These are phyloP conservation scores for Simalia tracyae DNA, from an alignment of 2,797 vertebrate genomes.

Conservation along the genomic window DNA sequence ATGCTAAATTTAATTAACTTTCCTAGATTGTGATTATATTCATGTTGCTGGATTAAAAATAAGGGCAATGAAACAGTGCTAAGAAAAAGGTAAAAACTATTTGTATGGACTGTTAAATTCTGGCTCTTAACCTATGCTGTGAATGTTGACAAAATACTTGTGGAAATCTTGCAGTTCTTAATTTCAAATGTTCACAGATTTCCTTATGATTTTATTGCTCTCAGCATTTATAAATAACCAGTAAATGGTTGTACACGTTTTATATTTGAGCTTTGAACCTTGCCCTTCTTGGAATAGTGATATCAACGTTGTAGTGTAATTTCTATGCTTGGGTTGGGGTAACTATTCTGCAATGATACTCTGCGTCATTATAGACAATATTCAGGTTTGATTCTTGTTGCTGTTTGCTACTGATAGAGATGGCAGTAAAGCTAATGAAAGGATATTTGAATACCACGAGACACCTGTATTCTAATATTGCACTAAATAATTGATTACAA, in stretches of 20 bases:
- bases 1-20: neutral
- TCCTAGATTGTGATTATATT: neutral
- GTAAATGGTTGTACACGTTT: constrained; percentile 35
- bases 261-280: constrained; percentile 60
- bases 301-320: constrained; percentile 54
- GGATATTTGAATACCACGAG: fast-evolving
- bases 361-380: constrained; percentile 10
- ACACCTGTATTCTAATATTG: neutral
- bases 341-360: constrained; percentile 35
- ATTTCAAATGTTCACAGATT: constrained; percentile 61
- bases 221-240: constrained; percentile 57
- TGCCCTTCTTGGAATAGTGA: constrained; percentile 48
- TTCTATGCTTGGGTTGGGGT: constrained; percentile 40
- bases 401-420: neutral
- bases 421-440: neutral
- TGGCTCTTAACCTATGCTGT: constrained; percentile 52
- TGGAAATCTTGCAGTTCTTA: constrained; percentile 48
- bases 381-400: neutral
- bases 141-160: constrained; percentile 49
- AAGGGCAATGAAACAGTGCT: neutral
- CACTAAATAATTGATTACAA: neutral
- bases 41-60: neutral
- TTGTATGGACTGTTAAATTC: neutral
- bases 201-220: constrained; percentile 59
- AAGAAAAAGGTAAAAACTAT: neutral